Conservation (phyloP, 2,113 vertebrate species). For the Otolemur garnettii region DNA sequence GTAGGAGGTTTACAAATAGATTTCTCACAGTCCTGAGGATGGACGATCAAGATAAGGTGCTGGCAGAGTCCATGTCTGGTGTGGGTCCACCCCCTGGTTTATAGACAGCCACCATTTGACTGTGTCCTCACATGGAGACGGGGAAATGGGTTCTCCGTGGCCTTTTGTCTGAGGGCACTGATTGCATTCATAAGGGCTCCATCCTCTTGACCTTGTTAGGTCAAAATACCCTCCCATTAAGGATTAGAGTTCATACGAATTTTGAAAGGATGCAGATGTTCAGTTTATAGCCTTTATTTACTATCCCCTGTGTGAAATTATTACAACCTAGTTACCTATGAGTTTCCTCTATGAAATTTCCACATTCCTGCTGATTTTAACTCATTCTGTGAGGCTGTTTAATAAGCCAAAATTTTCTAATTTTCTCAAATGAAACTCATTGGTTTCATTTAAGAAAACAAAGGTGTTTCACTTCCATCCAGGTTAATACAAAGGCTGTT, state of each 20-base stretch:
- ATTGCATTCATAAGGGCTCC: background rate
- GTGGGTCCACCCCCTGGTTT: background rate
- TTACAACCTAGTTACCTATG: background rate
- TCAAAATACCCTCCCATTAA: no score
- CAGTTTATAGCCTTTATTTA: background rate
- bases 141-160: background rate
- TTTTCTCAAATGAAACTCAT: background rate
- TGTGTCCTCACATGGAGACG: background rate
- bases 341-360: background rate
- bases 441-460: background rate
- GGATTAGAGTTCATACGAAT: background rate
- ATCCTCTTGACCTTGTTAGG: background rate
- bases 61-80: background rate
- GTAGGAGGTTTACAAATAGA: background rate
- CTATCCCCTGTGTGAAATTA: background rate
- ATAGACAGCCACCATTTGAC: background rate
- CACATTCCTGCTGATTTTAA: background rate
- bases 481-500: no score
- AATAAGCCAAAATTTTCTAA: background rate
- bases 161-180: background rate
- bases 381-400: background rate
- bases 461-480: no score
- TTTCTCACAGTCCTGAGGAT: background rate
- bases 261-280: background rate
- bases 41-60: background rate